Percentiles rank a stretch among this genome's conserved stretches.
Evolutionary conservation across 2,797 vertebrate genomes (phyloP).

Genomic region (Centroberyx gerrardi): DNA sequence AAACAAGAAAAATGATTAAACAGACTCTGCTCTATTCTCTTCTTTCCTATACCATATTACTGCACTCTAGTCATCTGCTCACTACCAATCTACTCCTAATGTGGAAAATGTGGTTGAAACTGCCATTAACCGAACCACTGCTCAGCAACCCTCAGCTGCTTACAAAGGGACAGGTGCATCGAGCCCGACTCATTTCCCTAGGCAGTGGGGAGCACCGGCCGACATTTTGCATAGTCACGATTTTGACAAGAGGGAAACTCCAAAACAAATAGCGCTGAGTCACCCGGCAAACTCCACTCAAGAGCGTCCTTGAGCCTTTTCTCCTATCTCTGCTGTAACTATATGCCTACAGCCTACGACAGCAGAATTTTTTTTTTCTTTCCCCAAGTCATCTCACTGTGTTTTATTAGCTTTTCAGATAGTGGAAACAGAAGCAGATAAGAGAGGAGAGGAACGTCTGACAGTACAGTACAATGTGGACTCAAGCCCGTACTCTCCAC

Average conservation of each 20-base stretch:
- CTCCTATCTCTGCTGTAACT: not conserved
- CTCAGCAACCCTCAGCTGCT: slow-evolving; percentile 54
- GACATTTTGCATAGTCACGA: slow-evolving; percentile 69
- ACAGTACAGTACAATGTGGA: not conserved
- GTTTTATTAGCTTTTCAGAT: not conserved
- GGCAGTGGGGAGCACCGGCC: slow-evolving; percentile 35
- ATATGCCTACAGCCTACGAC: not conserved
- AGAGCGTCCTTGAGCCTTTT: not conserved
- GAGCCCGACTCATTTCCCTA: slow-evolving; percentile 67
- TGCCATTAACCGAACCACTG: slow-evolving; percentile 31
- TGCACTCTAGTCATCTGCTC: not conserved
- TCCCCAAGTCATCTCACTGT: no score
- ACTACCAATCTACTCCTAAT: slow-evolving; percentile 35
- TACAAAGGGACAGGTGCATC: slow-evolving; percentile 66
- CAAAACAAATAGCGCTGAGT: slow-evolving; percentile 40
- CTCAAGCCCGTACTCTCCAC: not conserved
- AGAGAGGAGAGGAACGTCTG: not conserved
- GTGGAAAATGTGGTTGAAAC: slow-evolving; percentile 52
- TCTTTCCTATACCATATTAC: slow-evolving; percentile 1
- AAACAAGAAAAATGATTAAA: slow-evolving; percentile 42
- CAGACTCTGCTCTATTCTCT: slow-evolving; percentile 7
- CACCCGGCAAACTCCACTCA: slow-evolving; percentile 15
- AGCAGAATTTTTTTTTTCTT: not conserved
- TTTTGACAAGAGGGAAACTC: slow-evolving; percentile 38
- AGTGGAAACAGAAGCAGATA: not conserved